phyloP scores from a whole-genome alignment of 2,797 vertebrate genomes.

The Melanitta fusca region DNA sequence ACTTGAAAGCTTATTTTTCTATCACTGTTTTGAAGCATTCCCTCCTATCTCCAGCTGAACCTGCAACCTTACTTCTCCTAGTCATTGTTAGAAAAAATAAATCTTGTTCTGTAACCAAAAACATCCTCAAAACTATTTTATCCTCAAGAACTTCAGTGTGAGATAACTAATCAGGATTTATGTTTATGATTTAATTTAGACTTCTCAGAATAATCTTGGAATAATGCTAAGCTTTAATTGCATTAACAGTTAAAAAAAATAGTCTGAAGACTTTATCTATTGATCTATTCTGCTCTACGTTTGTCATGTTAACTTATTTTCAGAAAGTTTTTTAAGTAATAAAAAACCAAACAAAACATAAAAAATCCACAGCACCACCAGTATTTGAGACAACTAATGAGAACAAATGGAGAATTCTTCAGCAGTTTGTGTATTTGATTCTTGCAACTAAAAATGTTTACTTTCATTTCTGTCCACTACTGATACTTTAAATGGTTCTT shows the following conservation, averaged over 20 bases:
- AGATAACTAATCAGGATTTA: not conserved
- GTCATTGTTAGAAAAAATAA: not conserved
- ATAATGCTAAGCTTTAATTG: not conserved
- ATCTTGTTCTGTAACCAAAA: not conserved
- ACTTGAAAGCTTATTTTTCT: not conserved
- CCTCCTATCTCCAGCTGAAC: not conserved
- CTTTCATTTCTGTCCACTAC: not conserved
- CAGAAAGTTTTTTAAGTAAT: not conserved
- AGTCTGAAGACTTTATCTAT: not conserved
- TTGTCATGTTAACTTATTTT: not conserved
- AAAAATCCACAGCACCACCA: not conserved
- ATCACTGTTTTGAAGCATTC: not conserved
- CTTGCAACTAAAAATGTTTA: not conserved
- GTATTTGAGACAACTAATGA: not conserved
- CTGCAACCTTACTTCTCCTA: not conserved
- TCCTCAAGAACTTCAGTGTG: not conserved
- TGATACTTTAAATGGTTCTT: not conserved
- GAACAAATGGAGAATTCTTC: not conserved
- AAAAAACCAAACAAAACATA: not conserved
- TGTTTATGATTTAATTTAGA: not conserved
- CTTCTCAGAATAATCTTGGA: not conserved
- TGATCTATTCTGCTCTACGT: not conserved
- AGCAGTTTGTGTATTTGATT: not conserved
- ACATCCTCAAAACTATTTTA: not conserved
- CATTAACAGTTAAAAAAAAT: not conserved